A percentile compares a stretch with the other conserved stretches of the same genome.
These are phyloP conservation scores for Charina bottae DNA, from an alignment of 2,113 vertebrate species.

Conservation along the genomic window DNA sequence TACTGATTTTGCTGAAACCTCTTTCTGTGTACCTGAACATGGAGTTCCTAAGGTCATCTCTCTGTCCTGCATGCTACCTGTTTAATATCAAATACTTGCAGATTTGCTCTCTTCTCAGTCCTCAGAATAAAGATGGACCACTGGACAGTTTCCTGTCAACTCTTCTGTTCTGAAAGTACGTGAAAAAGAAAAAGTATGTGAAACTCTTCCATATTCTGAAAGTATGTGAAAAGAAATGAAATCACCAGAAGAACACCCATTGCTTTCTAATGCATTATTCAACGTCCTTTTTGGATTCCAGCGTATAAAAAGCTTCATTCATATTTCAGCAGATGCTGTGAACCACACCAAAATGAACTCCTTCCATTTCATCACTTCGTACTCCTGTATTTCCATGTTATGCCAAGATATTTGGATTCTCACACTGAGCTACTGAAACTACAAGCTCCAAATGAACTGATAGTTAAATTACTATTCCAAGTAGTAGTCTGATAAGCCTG, in stretches of 20 bases:
- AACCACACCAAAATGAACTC: slow-evolving; percentile 58
- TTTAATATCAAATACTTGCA: background rate
- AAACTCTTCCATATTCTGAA: too few relatives aligned
- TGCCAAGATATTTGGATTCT: slow-evolving; percentile 16
- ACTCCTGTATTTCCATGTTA: slow-evolving; percentile 42
- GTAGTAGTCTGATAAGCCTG: background rate
- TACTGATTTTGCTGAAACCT: slow-evolving; percentile 13
- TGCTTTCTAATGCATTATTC: slow-evolving; percentile 69
- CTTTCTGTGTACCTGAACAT: slow-evolving; percentile 15
- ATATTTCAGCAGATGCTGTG: slow-evolving; percentile 64
- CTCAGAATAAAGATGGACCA: slow-evolving; percentile 46
- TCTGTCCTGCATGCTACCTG: slow-evolving; percentile 44
- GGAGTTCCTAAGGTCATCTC: slow-evolving; percentile 43
- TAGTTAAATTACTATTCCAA: slow-evolving; percentile 39
- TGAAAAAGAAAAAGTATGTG: too few relatives aligned
- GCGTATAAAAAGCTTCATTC: slow-evolving; percentile 65
- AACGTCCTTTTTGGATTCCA: slow-evolving; percentile 65
- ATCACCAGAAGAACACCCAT: slow-evolving; percentile 56
- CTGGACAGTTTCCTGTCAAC: slow-evolving; percentile 59
- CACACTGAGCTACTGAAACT: slow-evolving; percentile 25
- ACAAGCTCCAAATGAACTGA: background rate
- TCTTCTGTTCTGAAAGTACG: background rate
- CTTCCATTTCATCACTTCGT: slow-evolving; percentile 49
- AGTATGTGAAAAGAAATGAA: slow-evolving; percentile 39
- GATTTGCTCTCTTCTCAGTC: slow-evolving; percentile 40